Percentiles rank a stretch among this genome's conserved stretches.
Evolutionary conservation across 1,140 invertebrate species (phyloP).

Genomic region (Bombus sylvicola): DNA sequence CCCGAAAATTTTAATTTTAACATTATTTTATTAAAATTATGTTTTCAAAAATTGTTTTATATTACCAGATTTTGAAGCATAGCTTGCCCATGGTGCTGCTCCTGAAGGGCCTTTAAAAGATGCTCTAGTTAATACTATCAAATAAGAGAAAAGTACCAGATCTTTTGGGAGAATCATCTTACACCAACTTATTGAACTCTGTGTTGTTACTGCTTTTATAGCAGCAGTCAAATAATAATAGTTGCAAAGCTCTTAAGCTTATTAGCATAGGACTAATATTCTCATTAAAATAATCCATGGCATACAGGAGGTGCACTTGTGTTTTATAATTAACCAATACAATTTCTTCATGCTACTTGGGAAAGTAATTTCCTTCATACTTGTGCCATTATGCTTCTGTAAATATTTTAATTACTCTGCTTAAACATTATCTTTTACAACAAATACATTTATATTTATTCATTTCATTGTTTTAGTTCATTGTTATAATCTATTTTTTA

Average conservation of each 20-base stretch:
- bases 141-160: conserved; percentile 49
- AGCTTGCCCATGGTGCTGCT: conserved; percentile 62
- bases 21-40: conserved; percentile 24
- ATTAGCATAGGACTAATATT: conserved; percentile 41
- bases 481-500: not conserved
- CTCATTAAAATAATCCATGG: conserved; percentile 76
- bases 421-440: not conserved
- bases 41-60: conserved; percentile 42
- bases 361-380: conserved; percentile 58
- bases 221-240: conserved; percentile 60
- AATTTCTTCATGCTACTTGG: conserved; percentile 42
- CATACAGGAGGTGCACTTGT: conserved; percentile 68
- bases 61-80: conserved; percentile 68
- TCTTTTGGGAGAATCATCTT: conserved; percentile 67
- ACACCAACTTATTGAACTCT: conserved; percentile 40
- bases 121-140: conserved; percentile 53
- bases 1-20: not conserved
- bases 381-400: not conserved
- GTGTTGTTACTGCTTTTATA: conserved; percentile 66
- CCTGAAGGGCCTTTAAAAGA: conserved; percentile 58
- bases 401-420: not conserved
- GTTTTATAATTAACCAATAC: conserved; percentile 68
- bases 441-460: not conserved
- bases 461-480: not conserved
- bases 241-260: conserved; percentile 66